phyloP scores from a whole-genome alignment of 2,888 invertebrate genomes.

The Eupithecia subfuscata region DNA sequence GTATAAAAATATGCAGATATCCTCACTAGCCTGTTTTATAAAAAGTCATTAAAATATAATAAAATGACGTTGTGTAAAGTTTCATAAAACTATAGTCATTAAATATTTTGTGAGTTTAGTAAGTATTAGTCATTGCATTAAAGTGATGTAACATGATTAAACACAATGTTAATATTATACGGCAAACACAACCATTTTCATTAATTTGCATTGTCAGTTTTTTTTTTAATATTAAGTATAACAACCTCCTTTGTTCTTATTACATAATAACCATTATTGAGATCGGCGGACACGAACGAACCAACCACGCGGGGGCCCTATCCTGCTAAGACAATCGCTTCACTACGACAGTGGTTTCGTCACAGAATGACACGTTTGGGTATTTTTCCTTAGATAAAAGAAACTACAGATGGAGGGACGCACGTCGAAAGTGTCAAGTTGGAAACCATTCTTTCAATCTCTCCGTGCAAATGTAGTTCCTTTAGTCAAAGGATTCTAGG shows the following conservation, averaged over 20 bases:
- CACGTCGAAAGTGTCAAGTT: background rate
- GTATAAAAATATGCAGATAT: slow-evolving; percentile 28
- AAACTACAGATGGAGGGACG: background rate
- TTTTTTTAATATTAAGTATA: background rate
- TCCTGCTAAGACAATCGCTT: background rate
- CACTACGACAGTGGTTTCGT: background rate
- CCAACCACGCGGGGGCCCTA: background rate
- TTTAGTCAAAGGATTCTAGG: background rate
- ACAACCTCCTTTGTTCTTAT: slow-evolving; percentile 7
- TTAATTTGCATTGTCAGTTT: background rate
- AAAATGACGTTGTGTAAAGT: slow-evolving; percentile 21
- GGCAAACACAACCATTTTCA: background rate
- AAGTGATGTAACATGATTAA: slow-evolving; percentile 8
- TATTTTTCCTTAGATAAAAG: background rate
- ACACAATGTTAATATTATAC: slow-evolving; percentile 3
- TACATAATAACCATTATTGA: background rate
- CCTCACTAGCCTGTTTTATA: slow-evolving; percentile 3
- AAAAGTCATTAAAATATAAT: slow-evolving; percentile 25
- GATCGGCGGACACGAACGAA: background rate
- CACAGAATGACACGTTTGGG: background rate
- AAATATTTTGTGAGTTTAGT: slow-evolving; percentile 16
- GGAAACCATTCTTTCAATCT: background rate
- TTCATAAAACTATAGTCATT: slow-evolving; percentile 23
- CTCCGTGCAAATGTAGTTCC: background rate
- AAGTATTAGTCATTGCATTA: background rate